Base-by-base conservation (phyloP, 2,888 invertebrate genomes). In the Drosophila gaucha region DNA sequence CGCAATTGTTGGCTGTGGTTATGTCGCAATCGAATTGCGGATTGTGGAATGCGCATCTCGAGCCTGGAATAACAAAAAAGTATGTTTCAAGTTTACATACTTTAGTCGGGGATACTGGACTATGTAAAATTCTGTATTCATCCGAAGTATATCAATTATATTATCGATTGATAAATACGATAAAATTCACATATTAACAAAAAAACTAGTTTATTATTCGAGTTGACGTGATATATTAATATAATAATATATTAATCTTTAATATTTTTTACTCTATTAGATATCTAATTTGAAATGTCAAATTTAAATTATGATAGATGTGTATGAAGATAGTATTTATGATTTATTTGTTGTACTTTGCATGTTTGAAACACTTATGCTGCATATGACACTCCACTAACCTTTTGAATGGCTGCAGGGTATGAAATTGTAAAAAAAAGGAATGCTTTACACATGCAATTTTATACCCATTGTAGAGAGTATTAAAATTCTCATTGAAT, bases 1-100 rank as follows among this genome's bases (percentile, higher is more conserved):
- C 59, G 28, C 68, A 72, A 68, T 63, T 72, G 66, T 68, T 58
- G 68, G 59, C 52, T 80, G 83, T 33, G 86, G 79, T 68, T 57
- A 36, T 77, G 47, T 43, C 41, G 80, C 80, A 52, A 56, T 83
- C 44, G 44, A 65, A 47, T 55, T 50, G 64, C 54, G 47, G 22
- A 49, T 51, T 59, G 60, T 22, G 41, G 30, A 57, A 38, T 54
- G 2, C 50, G 38, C 20, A 41, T 26, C n/a, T 41, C 41, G 6
- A 54, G 31, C n/a, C 8, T 6, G 18, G 14, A 14, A 41, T 43
- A 60, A 51, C 35, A 67, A 60, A 24, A 39, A 35, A 38, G 24
- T 8, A 10, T 12, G 3, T n/a, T 14, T 10, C 18, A 30, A 36
- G 1, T 26, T 4, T n/a, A 9, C 6, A n/a, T n/a, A n/a, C n/a